phyloP scores from a whole-genome alignment of 1,140 invertebrate species.

The Agraylea sexmaculata region DNA sequence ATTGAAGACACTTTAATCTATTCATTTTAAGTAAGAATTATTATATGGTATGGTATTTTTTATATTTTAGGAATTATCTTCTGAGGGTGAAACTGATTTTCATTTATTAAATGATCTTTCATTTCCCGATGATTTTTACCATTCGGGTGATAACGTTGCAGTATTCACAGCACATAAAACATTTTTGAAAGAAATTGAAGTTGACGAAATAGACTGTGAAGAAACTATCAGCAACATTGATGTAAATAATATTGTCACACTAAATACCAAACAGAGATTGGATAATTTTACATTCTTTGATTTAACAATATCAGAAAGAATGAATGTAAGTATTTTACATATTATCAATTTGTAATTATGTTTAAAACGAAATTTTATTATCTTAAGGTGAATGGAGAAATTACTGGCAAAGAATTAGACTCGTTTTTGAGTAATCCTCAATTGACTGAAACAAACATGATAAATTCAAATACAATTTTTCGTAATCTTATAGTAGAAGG shows the following conservation, averaged over 20 bases:
- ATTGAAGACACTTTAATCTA: conserved; percentile 3
- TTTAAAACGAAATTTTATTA: conserved; percentile 1
- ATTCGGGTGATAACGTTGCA: conserved; percentile 23
- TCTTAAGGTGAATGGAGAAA: conserved; percentile 31
- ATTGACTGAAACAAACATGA: conserved; percentile 25
- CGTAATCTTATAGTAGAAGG: conserved; percentile 33
- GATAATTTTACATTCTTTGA: conserved; percentile 27
- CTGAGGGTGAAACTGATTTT: conserved; percentile 24
- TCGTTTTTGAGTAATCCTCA: conserved; percentile 35
- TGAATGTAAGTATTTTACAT: conserved; percentile 23
- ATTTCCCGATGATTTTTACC: conserved; percentile 37
- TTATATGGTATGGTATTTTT: conserved; percentile 1
- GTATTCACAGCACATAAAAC: conserved; percentile 28
- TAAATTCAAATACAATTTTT: conserved; percentile 35
- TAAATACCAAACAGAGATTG: conserved; percentile 23
- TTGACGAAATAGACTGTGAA: conserved; percentile 20
- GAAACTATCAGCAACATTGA: conserved; percentile 24
- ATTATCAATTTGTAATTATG: neutral
- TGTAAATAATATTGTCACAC: conserved; percentile 23
- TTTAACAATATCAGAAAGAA: conserved; percentile 26
- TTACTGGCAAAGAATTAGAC: conserved; percentile 30
- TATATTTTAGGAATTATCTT: conserved; percentile 27
- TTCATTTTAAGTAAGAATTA: conserved; percentile 6
- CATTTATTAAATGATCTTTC: conserved; percentile 31
- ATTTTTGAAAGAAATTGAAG: conserved; percentile 23